phyloP scores from a whole-genome alignment of 2,113 vertebrate species.

The Tauraco erythrolophus region DNA sequence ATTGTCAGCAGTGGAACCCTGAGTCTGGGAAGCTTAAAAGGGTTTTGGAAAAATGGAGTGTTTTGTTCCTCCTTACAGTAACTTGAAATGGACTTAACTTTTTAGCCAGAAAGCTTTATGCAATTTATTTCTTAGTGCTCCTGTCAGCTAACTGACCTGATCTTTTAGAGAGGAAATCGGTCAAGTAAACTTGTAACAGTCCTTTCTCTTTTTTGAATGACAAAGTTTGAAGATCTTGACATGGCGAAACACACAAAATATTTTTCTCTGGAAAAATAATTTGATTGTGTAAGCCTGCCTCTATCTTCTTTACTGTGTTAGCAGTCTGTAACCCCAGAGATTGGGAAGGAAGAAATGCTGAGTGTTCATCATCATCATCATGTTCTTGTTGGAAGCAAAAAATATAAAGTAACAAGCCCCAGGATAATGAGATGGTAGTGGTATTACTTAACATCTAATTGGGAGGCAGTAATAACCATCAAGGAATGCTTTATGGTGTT shows the following conservation, averaged over 20 bases:
- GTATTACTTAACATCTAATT: neutral
- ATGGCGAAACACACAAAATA: neutral
- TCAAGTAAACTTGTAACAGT: neutral
- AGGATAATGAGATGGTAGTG: neutral
- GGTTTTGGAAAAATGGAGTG: neutral
- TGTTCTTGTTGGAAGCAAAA: neutral
- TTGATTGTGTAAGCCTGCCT: neutral
- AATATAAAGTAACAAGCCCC: neutral
- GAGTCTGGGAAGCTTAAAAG: neutral
- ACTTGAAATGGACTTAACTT: neutral
- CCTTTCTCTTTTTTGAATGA: neutral
- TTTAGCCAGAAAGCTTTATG: neutral
- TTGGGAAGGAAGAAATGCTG: neutral
- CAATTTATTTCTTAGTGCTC: neutral
- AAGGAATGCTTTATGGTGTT: neutral
- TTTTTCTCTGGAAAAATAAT: neutral
- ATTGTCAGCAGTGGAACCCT: neutral
- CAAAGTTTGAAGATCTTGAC: neutral
- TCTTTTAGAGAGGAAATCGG: neutral
- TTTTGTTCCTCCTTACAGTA: neutral
- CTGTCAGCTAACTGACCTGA: neutral
- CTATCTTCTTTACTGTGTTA: neutral
- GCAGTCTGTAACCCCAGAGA: neutral
- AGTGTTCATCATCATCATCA: neutral
- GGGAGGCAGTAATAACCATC: neutral